These are phyloP conservation scores for Choreutis nemorana DNA, from an alignment of 2,888 invertebrate species.

Conservation along the genomic window DNA sequence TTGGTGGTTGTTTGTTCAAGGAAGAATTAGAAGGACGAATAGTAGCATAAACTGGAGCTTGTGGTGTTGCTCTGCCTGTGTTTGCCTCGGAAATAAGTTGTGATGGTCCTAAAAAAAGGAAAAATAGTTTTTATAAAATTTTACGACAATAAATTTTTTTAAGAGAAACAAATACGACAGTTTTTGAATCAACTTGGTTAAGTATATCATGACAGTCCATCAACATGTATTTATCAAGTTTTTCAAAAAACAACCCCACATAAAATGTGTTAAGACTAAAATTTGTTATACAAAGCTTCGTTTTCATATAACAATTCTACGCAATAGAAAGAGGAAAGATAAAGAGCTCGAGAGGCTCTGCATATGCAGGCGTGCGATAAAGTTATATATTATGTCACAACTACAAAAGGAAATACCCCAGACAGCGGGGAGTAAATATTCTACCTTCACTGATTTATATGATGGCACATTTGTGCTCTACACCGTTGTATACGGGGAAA, in stretches of 20 bases:
- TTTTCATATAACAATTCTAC: slow-evolving; percentile 24
- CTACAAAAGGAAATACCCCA: slow-evolving; percentile 25
- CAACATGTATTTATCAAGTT: too few relatives aligned
- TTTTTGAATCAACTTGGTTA: too few relatives aligned
- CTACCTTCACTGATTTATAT: slow-evolving; percentile 20
- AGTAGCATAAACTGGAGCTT: slow-evolving; percentile 54
- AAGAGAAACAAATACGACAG: too few relatives aligned
- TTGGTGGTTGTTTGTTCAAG: slow-evolving; percentile 25
- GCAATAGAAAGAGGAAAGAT: slow-evolving; percentile 26
- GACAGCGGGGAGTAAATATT: slow-evolving; percentile 10
- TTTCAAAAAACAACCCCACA: too few relatives aligned
- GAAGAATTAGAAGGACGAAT: slow-evolving; percentile 40
- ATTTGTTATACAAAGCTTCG: background rate
- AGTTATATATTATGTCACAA: slow-evolving; percentile 24
- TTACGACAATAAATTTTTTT: too few relatives aligned
- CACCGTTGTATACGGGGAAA: too few relatives aligned
- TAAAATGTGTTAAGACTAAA: too few relatives aligned
- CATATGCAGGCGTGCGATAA: slow-evolving; percentile 33
- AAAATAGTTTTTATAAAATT: too few relatives aligned
- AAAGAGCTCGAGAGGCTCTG: slow-evolving; percentile 25
- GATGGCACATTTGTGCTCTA: slow-evolving; percentile 14
- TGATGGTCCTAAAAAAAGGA: slow-evolving; percentile 49
- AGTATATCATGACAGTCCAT: too few relatives aligned
- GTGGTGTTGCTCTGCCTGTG: slow-evolving; percentile 36
- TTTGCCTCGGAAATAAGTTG: slow-evolving; percentile 45